These are phyloP conservation scores for Protula sp. DNA, from an alignment of 2,888 invertebrate genomes.

Conservation along the genomic window DNA sequence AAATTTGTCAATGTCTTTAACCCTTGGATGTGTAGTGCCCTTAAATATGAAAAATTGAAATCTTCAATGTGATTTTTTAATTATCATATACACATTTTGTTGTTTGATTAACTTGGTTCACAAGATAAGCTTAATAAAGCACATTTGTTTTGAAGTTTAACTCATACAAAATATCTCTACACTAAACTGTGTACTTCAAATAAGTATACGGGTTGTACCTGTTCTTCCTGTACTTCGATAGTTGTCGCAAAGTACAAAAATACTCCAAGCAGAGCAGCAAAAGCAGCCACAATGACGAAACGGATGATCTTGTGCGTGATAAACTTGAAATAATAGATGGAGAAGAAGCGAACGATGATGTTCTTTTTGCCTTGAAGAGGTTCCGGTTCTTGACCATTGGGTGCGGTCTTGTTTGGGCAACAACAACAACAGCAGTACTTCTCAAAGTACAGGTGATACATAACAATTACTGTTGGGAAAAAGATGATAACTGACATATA, in stretches of 20 bases:
- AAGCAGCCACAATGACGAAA: constrained; percentile 28
- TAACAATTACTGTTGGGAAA: constrained; percentile 37
- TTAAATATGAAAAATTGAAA: no score
- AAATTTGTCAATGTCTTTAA: no score
- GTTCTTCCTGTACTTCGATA: constrained; percentile 37
- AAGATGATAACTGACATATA: constrained; percentile 49
- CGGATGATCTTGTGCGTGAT: constrained; percentile 27
- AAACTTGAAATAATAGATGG: constrained; percentile 31
- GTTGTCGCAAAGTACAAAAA: constrained; percentile 31
- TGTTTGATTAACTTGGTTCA: no score
- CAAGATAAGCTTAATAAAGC: no score
- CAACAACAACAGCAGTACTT: constrained; percentile 16
- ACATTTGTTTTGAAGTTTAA: no score
- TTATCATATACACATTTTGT: no score
- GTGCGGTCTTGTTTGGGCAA: not conserved
- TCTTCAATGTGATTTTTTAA: no score
- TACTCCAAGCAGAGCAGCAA: constrained; percentile 22
- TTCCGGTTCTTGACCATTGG: no score
- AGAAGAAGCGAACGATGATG: constrained; percentile 14
- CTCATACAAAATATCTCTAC: no score
- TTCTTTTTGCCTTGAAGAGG: not conserved
- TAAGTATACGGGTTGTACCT: no score
- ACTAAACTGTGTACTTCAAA: no score
- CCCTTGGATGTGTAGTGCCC: no score
- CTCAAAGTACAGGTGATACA: constrained; percentile 25